Evolutionary conservation across 2,113 vertebrate genomes (phyloP), one percentile per base, ranked within the genome.

Genomic region (Campylomormyrus tamandua): DNA sequence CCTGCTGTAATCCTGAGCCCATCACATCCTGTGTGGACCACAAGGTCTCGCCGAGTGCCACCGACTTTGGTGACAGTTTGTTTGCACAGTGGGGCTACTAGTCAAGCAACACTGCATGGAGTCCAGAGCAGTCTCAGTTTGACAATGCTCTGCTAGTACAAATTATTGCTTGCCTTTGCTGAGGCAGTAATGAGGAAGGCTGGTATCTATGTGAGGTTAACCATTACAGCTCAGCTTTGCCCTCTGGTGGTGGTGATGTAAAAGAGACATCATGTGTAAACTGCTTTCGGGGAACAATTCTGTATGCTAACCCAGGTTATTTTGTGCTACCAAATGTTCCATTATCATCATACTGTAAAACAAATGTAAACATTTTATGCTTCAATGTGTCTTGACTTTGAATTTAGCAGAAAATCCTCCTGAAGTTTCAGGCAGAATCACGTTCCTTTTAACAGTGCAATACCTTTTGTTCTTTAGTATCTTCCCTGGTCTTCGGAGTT

Each of bases 61-160:
- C 35, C 21, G 4, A 46, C 13, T 27, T 48, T 19, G 88, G 19
- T 17, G 46, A 45, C 50, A 19, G 90, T 93, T 92, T 94, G 89
- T 95, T 94, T 93, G 90, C 90, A 94, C 93, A 89, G 90, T 93
- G 56, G 87, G 90, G 93, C 87, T 93, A 95, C 94, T 89, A 92
- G 89, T 66, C 90, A 92, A 94, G 93, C 92, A 93, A 80, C 58
- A 46, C 87, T 46, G 70, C 90, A 8, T 87, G 10, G 8, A 88
- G 89, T 90, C 56, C 70, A 42, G 77, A 66, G 56, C 56, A 90
- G 27, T 6, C 91, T 90, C 49, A 66, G 89, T 83, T 89, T 83
- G 90, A 92, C 90, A 89, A 87, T 91, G 90, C 91, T 92, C 94
- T 92, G 90, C 80, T 83, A 53, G 92, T 88, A 84, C 45, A 84